Evolutionary conservation across 2,113 vertebrate genomes (phyloP).

Genomic region (Pseudorasbora parva): DNA sequence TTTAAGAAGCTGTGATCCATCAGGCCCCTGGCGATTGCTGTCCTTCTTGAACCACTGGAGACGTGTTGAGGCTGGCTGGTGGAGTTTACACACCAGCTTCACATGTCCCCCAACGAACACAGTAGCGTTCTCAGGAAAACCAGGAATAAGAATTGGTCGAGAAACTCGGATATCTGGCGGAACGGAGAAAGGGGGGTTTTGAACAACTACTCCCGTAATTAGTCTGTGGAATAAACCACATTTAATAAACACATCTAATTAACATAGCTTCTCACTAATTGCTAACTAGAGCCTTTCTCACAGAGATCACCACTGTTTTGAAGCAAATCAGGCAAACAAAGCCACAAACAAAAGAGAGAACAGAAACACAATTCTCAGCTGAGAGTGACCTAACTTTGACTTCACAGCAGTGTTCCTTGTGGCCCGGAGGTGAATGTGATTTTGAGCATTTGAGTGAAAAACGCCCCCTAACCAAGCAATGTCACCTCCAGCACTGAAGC

Average conservation of each 20-base stretch:
- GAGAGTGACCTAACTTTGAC: constrained; percentile 52
- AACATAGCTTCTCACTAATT: constrained; percentile 13
- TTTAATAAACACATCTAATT: constrained; percentile 25
- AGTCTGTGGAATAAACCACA: background rate
- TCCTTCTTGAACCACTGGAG: constrained; percentile 94
- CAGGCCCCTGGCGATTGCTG: constrained; percentile 71
- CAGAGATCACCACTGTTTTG: constrained; percentile 21
- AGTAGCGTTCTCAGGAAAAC: constrained; percentile 89
- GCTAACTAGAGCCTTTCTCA: constrained; percentile 35
- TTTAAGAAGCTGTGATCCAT: constrained; percentile 80
- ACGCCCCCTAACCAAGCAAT: constrained; percentile 48
- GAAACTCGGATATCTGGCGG: constrained; percentile 78
- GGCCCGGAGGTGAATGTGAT: constrained; percentile 45
- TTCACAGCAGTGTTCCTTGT: constrained; percentile 53
- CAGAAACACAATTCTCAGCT: constrained; percentile 12
- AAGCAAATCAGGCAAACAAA: constrained; percentile 30
- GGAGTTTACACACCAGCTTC: constrained; percentile 89
- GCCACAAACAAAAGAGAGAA: constrained; percentile 41
- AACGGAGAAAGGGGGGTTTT: constrained; percentile 12
- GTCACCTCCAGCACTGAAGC: constrained; percentile 48
- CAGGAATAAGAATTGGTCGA: constrained; percentile 86
- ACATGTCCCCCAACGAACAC: constrained; percentile 82
- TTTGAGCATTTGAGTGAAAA: constrained; percentile 48
- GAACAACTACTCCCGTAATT: background rate
- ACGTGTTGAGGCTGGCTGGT: constrained; percentile 86